Evolutionary conservation across 1,140 invertebrate species (phyloP).

Genomic region (Portunus trituberculatus): DNA sequence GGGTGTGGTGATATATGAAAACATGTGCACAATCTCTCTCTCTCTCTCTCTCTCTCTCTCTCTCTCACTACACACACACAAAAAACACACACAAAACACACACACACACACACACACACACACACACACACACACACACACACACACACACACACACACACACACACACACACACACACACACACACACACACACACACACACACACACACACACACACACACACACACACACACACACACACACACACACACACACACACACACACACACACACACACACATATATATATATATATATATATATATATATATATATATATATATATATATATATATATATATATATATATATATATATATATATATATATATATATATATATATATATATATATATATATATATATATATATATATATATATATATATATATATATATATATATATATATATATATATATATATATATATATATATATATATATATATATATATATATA

Average conservation of each 20-base stretch:
- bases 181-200: slow-evolving; percentile 31
- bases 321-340: slow-evolving; percentile 15
- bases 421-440: not conserved
- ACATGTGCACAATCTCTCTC: no score
- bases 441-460: not conserved
- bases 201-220: slow-evolving; percentile 36
- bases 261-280: slow-evolving; percentile 26
- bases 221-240: slow-evolving; percentile 41
- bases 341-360: not conserved
- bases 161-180: slow-evolving; percentile 39
- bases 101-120: slow-evolving; percentile 49
- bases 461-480: not conserved
- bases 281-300: slow-evolving; percentile 22
- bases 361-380: not conserved
- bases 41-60: no score
- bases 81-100: slow-evolving; percentile 56
- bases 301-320: slow-evolving; percentile 14
- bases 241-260: slow-evolving; percentile 27
- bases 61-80: not conserved
- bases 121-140: slow-evolving; percentile 48
- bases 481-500: slow-evolving; percentile 4
- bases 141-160: slow-evolving; percentile 57
- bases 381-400: not conserved
- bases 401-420: not conserved
- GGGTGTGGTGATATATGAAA: no score